A percentile compares a stretch with the other conserved stretches of the same genome.
These are phyloP conservation scores for Pelodytes ibericus DNA, from an alignment of 2,797 vertebrate genomes.

Conservation along the genomic window DNA sequence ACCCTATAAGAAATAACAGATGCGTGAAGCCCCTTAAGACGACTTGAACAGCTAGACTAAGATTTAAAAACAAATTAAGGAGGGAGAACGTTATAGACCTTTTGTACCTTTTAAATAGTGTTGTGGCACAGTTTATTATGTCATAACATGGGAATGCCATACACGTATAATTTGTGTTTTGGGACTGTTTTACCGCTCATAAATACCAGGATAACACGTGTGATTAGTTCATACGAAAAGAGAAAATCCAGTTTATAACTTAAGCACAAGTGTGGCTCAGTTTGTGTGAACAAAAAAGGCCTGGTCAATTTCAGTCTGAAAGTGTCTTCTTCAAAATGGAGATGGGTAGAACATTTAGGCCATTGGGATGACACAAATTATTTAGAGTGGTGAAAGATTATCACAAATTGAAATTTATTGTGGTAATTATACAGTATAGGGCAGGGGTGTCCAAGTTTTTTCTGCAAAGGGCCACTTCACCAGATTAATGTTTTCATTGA, in stretches of 20 bases:
- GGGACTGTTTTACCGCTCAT: constrained; percentile 46
- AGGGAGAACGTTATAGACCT: constrained; percentile 34
- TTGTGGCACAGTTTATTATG: constrained; percentile 47
- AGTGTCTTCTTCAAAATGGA: constrained; percentile 1
- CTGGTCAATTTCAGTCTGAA: constrained; percentile 34
- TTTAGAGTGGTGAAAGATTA: constrained; percentile 15
- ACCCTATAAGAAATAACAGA: too few relatives aligned
- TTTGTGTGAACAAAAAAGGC: not conserved
- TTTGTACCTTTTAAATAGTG: constrained; percentile 42
- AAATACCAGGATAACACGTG: constrained; percentile 44
- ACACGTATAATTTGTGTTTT: constrained; percentile 40
- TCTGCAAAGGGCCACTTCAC: too few relatives aligned
- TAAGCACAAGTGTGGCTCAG: constrained; percentile 30
- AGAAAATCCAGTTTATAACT: constrained; percentile 34
- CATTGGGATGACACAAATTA: constrained; percentile 16
- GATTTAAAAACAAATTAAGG: not conserved
- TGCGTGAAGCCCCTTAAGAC: too few relatives aligned
- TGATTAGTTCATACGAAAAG: constrained; percentile 46
- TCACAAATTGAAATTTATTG: constrained; percentile 20
- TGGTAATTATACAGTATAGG: not conserved
- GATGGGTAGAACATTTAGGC: constrained; percentile 6
- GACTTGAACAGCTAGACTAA: too few relatives aligned
- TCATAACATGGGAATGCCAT: constrained; percentile 47
- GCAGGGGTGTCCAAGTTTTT: not conserved
- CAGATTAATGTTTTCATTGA: too few relatives aligned